Evolutionary conservation across 2,113 vertebrate species (phyloP).

Genomic region (Noturus placidus): DNA sequence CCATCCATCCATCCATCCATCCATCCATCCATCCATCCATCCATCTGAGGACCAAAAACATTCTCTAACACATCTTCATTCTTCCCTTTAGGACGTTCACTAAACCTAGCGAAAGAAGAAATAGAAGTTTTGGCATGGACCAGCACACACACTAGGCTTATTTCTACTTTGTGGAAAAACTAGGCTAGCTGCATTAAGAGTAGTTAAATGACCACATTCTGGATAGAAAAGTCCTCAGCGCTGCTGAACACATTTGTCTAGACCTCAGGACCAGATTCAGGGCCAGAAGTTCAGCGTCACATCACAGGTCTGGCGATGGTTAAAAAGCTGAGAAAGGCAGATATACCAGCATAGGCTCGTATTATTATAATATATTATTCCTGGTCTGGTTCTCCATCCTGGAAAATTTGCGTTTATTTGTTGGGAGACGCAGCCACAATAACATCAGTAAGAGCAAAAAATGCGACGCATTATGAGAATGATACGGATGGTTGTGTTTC

Average conservation of each 20-base stretch:
- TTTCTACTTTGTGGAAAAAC: slow-evolving; percentile 17
- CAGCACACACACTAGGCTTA: background rate
- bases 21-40: background rate
- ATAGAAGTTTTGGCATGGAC: background rate
- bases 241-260: slow-evolving; percentile 34
- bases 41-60: background rate
- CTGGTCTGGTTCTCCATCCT: slow-evolving; percentile 1
- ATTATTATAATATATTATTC: slow-evolving; percentile 17
- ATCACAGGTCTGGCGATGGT: slow-evolving; percentile 13
- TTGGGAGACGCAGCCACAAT: background rate
- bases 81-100: background rate
- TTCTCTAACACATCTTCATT: background rate
- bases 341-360: background rate
- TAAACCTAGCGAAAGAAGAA: background rate
- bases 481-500: slow-evolving; percentile 5
- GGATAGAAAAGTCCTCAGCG: slow-evolving; percentile 13
- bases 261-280: slow-evolving; percentile 23
- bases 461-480: background rate
- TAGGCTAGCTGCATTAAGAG: slow-evolving; percentile 20
- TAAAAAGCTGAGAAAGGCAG: slow-evolving; percentile 30
- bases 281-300: slow-evolving; percentile 10
- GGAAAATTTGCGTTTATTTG: slow-evolving; percentile 22
- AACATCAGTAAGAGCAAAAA: background rate
- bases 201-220: slow-evolving; percentile 23
- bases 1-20: background rate